A percentile compares a stretch with the other conserved stretches of the same genome.
These are phyloP conservation scores for Drosophila heteroneura DNA, from an alignment of 2,888 invertebrate species.

Conservation along the genomic window DNA sequence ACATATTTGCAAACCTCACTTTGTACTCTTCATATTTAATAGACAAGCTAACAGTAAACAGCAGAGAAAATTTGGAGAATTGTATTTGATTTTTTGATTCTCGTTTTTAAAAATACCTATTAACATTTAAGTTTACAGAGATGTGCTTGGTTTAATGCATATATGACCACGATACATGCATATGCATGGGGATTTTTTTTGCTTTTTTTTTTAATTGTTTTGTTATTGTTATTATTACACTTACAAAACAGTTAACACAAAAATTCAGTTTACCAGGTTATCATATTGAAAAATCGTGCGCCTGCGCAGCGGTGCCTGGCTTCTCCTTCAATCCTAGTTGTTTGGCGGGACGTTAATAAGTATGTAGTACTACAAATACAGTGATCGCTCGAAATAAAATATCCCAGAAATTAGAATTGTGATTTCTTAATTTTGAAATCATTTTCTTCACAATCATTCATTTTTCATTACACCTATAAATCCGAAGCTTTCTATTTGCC, in stretches of 20 bases:
- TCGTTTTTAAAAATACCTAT: conserved; percentile 43
- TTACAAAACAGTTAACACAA: conserved; percentile 70
- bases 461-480: background rate
- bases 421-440: background rate
- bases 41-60: conserved; percentile 32
- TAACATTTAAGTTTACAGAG: conserved; percentile 49
- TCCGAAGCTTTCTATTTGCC: background rate
- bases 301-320: conserved; percentile 75
- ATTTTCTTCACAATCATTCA: background rate
- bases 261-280: conserved; percentile 56
- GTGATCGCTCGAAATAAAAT: conserved; percentile 1
- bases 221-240: conserved; percentile 32
- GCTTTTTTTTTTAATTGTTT: background rate
- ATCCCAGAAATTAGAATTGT: background rate
- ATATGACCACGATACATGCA: conserved; percentile 14
- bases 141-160: conserved; percentile 31
- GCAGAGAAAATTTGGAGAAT: conserved; percentile 20
- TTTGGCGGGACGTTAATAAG: conserved; percentile 66
- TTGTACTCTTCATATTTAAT: conserved; percentile 46
- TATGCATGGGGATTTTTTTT: conserved; percentile 5
- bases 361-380: conserved; percentile 39
- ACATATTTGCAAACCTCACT: conserved; percentile 26
- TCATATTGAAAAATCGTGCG: conserved; percentile 68
- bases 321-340: conserved; percentile 35
- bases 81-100: conserved; percentile 38